Conservation (phyloP, 2,113 vertebrate genomes). For the Rhea americana region DNA sequence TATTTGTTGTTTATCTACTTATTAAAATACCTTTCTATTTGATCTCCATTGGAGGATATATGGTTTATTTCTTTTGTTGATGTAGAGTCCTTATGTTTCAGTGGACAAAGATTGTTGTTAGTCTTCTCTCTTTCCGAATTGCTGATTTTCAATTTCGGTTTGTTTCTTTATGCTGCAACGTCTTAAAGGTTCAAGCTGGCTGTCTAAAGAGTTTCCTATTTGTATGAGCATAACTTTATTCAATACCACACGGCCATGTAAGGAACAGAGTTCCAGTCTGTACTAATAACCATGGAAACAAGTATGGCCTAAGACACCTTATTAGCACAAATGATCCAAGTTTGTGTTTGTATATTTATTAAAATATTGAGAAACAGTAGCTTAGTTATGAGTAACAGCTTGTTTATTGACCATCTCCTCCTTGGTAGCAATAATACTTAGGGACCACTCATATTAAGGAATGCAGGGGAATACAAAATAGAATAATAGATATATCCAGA, state of each 20-base stretch:
- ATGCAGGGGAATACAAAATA: slow-evolving; percentile 39
- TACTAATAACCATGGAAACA: slow-evolving; percentile 32
- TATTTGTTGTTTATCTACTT: not conserved
- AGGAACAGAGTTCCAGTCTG: not conserved
- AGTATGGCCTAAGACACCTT: slow-evolving; percentile 29
- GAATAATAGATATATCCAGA: not conserved
- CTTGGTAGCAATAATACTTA: slow-evolving; percentile 20
- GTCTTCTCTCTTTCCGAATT: not conserved
- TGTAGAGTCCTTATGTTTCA: not conserved
- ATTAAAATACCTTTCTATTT: not conserved
- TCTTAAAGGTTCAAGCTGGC: not conserved
- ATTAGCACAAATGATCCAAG: slow-evolving; percentile 43
- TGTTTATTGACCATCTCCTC: slow-evolving; percentile 58
- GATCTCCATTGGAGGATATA: not conserved
- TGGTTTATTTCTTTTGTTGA: not conserved
- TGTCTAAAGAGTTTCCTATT: not conserved
- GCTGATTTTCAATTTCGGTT: not conserved
- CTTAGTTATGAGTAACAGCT: slow-evolving; percentile 45
- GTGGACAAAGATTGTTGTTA: not conserved
- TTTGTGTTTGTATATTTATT: slow-evolving; percentile 51
- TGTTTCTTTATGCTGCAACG: not conserved
- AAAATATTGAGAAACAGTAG: slow-evolving; percentile 42
- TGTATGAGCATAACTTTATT: not conserved
- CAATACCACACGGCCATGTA: not conserved
- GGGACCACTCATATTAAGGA: slow-evolving; percentile 23